phyloP scores from a whole-genome alignment of 1,140 invertebrate species.

The Micrasema longulum region DNA sequence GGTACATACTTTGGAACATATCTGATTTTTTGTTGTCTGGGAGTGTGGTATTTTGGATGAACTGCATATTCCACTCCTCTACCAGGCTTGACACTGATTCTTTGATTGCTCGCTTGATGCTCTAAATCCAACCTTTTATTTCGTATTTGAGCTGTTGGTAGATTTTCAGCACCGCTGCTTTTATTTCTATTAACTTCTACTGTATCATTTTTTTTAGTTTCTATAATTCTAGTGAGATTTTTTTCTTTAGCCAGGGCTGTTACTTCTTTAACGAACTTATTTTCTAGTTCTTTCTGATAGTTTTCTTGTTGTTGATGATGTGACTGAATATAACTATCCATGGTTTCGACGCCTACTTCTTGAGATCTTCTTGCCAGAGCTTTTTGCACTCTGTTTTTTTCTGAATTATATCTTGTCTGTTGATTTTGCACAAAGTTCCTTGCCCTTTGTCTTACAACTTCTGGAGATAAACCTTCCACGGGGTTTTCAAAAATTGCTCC shows the following conservation, averaged over 20 bases:
- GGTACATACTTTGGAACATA: too few species aligned
- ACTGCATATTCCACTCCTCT: neutral
- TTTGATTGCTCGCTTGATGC: too few species aligned
- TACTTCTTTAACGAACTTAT: constrained; percentile 58
- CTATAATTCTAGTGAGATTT: constrained; percentile 19
- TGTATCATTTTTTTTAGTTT: neutral
- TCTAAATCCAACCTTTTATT: too few species aligned
- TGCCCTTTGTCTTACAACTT: constrained; percentile 6
- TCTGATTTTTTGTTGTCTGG: neutral
- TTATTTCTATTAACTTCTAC: neutral
- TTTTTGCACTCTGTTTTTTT: constrained; percentile 49
- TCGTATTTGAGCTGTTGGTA: constrained; percentile 13
- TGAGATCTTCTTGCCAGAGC: constrained; percentile 33
- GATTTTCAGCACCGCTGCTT: constrained; percentile 12
- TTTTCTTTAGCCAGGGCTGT: constrained; percentile 33
- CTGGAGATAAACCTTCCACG: constrained; percentile 12
- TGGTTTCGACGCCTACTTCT: constrained; percentile 37
- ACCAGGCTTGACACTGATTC: neutral
- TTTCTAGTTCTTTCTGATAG: constrained; percentile 62
- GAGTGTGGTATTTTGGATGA: constrained; percentile 3
- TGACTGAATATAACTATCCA: constrained; percentile 65
- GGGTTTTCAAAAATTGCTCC: constrained; percentile 34
- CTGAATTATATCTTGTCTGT: constrained; percentile 45
- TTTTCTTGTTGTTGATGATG: constrained; percentile 65
- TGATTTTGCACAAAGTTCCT: constrained; percentile 43